Base-by-base conservation (phyloP, 2,113 vertebrate species). In the Ovibos moschatus region DNA sequence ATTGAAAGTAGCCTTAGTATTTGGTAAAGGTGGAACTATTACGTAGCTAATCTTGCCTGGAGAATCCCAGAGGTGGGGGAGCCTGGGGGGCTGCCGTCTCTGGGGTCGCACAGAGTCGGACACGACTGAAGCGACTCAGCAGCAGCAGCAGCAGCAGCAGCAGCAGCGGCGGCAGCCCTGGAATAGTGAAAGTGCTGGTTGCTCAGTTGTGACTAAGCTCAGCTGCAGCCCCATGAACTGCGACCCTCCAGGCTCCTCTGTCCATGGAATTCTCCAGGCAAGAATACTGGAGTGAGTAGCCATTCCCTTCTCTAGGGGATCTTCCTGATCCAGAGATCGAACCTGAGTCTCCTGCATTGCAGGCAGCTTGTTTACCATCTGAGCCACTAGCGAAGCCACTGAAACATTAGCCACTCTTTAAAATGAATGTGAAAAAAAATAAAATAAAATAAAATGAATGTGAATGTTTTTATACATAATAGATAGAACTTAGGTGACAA, bases 401-500 rank as follows among this genome's bases (percentile, higher is more conserved):
- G 57, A 23, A 71, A 27, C 36, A 40, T 64, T 84, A 81, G n/a
- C 30, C 25, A n/a, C 4, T 43, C 33, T 87, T 78, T 53, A 87
- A 89, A 96, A 89, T 71, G 40, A 81, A 84, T 85, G 19, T 76
- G 23, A 28, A 16, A 43, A 6, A 43, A 43, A 43, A 43, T 43
- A 43, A 43, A 43, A 43, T 43, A 43, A 43, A 43, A 43, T 53
- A 87, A 89, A 96, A 89, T 71, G 40, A 81, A 84, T 85, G 16
- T 76, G 23, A 28, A 16, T 89, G 50, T 21, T 87, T 62, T 51
- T 81, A 67, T 53, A 87, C 21, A 87, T 91, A 71, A 40, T 40
- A 13, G 90, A 51, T 53, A 98, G 17, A 90, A 83, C 33, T 81
- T 93, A 23, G 53, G 16, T 93, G 27, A 74, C 14, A 60, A 2